phyloP scores from a whole-genome alignment of 1,140 invertebrate species.

The Macrotrachela quadricornifera region DNA sequence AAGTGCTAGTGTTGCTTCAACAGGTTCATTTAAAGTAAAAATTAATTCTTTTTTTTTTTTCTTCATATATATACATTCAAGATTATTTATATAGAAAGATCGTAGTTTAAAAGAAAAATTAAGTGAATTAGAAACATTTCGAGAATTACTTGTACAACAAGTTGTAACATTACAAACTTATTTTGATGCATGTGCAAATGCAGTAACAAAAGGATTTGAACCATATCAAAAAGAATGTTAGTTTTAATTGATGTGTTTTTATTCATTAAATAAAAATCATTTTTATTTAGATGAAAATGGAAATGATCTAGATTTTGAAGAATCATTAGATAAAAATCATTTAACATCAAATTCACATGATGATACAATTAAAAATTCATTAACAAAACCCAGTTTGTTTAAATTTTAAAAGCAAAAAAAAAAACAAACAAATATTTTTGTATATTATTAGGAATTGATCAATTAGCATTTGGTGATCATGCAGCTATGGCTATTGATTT shows the following conservation, averaged over 20 bases:
- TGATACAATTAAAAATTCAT: too few species aligned
- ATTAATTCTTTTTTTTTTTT: too few species aligned
- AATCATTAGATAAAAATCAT: too few species aligned
- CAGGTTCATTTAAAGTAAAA: conserved; percentile 48
- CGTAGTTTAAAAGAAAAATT: conserved; percentile 64
- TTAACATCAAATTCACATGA: too few species aligned
- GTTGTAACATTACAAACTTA: conserved; percentile 73
- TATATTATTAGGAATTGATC: too few species aligned
- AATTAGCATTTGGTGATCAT: conserved; percentile 27
- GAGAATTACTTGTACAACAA: conserved; percentile 69
- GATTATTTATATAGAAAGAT: conserved; percentile 9
- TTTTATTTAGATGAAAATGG: too few species aligned
- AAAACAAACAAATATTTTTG: too few species aligned
- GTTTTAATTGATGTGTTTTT: neutral
- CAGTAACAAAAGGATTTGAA: conserved; percentile 17
- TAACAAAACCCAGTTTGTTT: too few species aligned
- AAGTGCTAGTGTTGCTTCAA: conserved; percentile 56
- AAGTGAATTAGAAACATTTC: conserved; percentile 69
- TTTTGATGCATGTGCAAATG: conserved; percentile 54
- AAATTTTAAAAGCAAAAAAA: too few species aligned
- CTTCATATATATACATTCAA: too few species aligned
- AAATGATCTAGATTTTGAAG: too few species aligned
- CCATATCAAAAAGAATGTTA: conserved; percentile 2
- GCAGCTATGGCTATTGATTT: conserved; percentile 44
- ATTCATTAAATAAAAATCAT: too few species aligned